phyloP scores from a whole-genome alignment of 2,888 invertebrate species.

The Minunthozetes semirufus region DNA sequence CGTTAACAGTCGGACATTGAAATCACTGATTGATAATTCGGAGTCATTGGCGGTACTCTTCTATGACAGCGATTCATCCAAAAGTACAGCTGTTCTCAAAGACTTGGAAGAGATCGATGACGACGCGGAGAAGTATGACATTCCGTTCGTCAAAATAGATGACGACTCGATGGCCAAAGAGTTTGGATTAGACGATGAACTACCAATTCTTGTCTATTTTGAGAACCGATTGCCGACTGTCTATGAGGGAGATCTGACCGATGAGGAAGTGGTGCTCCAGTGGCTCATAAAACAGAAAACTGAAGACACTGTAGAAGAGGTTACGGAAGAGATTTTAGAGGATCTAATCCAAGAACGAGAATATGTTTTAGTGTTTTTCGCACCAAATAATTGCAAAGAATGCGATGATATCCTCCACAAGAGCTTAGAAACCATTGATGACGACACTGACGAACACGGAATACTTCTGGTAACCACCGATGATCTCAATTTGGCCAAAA shows the following conservation, averaged over 20 bases:
- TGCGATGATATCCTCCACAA: slow-evolving; percentile 78
- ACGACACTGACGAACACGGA: slow-evolving; percentile 83
- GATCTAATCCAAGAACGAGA: slow-evolving; percentile 81
- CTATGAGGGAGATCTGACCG: slow-evolving; percentile 42
- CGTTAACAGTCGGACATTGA: slow-evolving; percentile 71
- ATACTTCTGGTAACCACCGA: slow-evolving; percentile 90
- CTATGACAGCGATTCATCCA: slow-evolving; percentile 52
- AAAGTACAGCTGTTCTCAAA: slow-evolving; percentile 39
- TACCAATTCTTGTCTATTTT: slow-evolving; percentile 73
- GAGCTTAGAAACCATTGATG: slow-evolving; percentile 76
- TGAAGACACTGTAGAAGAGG: slow-evolving; percentile 84
- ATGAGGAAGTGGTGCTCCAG: slow-evolving; percentile 69
- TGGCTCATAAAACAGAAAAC: slow-evolving; percentile 79
- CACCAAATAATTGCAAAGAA: slow-evolving; percentile 61
- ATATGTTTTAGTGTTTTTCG: slow-evolving; percentile 86
- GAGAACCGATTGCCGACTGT: slow-evolving; percentile 54
- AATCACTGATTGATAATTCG: slow-evolving; percentile 75
- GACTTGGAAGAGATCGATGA: slow-evolving; percentile 45
- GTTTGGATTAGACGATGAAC: slow-evolving; percentile 66
- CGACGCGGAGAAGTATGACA: slow-evolving; percentile 41
- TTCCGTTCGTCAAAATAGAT: slow-evolving; percentile 47
- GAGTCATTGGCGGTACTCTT: slow-evolving; percentile 85
- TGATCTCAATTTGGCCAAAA: slow-evolving; percentile 67
- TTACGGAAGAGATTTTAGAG: slow-evolving; percentile 79
- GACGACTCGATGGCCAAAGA: slow-evolving; percentile 65